Evolutionary conservation across 2,888 invertebrate species (phyloP), one percentile per base, ranked within the genome.

Genomic region (Napeogenes inachia): DNA sequence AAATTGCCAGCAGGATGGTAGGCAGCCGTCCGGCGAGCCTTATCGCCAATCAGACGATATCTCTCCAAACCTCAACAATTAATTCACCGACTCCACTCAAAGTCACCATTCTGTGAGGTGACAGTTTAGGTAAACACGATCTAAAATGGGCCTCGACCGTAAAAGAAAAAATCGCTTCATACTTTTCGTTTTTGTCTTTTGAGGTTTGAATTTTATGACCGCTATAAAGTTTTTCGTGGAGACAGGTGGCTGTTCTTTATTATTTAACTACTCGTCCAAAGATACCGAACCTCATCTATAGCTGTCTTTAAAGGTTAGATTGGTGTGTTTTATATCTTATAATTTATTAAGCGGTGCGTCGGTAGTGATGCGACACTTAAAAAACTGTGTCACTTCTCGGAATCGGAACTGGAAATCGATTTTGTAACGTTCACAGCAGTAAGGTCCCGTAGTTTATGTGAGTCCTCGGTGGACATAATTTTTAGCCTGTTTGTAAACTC

Each of bases 241-340:
- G 90, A 90, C 90, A 90, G 90, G 90, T 90, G 90, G 89, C 83
- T 89, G 83, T 89, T 85, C 85, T 87, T 89, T 89, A 88, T 87
- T 85, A 83, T 87, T 83, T 82, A 85, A 87, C 21, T 21, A 21
- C 80, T 83, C 79, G 73, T 69, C 66, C 71, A 77, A 76, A 69
- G 73, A 73, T 75, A 77, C 75, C 72, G 82, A 81, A 79, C 73
- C 74, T 82, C 73, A 74, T 82, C 80, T 84, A 81, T 76, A 77
- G 73, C 68, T 71, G 81, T 73, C 73, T 73, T 75, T 87, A 89
- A 81, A 76, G 87, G 75, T 79, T 82, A 87, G 81, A 82, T 85
- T 85, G 80, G 84, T 80, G 76, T 88, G 86, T 69, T 78, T 77
- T 73, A 78, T 81, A 82, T 61, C 60, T 83, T 63, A 84, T 86